Conservation (phyloP, 1,140 invertebrate species). For the Rhopalosiphum maidis region DNA sequence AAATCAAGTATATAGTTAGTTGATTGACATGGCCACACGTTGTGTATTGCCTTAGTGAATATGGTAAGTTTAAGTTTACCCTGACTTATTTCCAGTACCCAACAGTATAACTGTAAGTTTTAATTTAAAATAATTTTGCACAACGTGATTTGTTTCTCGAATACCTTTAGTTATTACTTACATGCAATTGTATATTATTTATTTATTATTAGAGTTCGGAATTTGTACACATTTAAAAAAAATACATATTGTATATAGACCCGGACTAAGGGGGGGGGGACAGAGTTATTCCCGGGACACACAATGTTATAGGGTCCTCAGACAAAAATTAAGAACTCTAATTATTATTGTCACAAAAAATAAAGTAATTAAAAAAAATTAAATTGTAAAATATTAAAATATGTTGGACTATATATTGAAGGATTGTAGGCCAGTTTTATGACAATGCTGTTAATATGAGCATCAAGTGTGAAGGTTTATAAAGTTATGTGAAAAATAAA, state of each 20-base stretch:
- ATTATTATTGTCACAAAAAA: too few species aligned
- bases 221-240: too few species aligned
- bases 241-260: too few species aligned
- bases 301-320: too few species aligned
- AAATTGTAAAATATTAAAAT: neutral
- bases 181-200: too few species aligned
- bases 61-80: neutral
- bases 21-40: neutral
- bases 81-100: neutral
- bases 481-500: neutral
- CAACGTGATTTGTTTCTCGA: neutral
- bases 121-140: neutral
- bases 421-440: conserved; percentile 61
- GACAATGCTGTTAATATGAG: neutral
- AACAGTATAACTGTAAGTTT: neutral
- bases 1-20: neutral
- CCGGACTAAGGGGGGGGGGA: too few species aligned
- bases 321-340: too few species aligned
- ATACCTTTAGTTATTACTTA: too few species aligned
- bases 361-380: too few species aligned
- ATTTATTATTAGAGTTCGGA: too few species aligned
- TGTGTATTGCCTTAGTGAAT: neutral
- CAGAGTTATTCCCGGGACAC: too few species aligned
- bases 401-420: conserved; percentile 31
- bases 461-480: neutral